These are phyloP conservation scores for Caenorhabditis macrosperma DNA, from an alignment of 2,888 invertebrate genomes.

Conservation along the genomic window DNA sequence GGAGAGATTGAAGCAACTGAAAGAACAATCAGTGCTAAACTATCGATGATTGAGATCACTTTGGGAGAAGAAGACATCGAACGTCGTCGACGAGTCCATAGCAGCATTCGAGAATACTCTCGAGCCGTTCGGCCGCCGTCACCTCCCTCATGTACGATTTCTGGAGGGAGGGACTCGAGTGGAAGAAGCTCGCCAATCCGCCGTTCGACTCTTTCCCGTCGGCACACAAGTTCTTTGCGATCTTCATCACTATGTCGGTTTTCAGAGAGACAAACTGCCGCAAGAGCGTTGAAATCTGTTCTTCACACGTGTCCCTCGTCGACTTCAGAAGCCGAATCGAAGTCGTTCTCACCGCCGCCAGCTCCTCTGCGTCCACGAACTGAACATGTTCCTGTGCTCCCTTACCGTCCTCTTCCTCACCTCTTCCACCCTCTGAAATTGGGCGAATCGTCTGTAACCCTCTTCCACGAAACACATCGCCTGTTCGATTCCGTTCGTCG, in stretches of 20 bases:
- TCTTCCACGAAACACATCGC: constrained; percentile 64
- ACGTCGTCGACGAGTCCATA: constrained; percentile 57
- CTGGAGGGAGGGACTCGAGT: constrained; percentile 7
- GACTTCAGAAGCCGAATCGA: constrained; percentile 35
- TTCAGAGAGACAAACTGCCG: constrained; percentile 31
- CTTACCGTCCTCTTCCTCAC: background rate
- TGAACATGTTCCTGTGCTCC: constrained; percentile 5
- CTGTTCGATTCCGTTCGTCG: constrained; percentile 66
- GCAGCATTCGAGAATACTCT: constrained; percentile 57
- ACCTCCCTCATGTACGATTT: constrained; percentile 64
- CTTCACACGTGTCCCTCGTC: constrained; percentile 44
- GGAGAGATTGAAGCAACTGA: constrained; percentile 57
- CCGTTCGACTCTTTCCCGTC: constrained; percentile 30
- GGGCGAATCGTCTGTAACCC: constrained; percentile 48
- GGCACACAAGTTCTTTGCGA: constrained; percentile 41
- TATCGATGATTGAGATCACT: background rate
- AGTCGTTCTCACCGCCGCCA: constrained; percentile 24
- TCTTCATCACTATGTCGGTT: constrained; percentile 23
- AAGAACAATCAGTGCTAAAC: background rate
- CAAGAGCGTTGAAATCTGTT: constrained; percentile 32
- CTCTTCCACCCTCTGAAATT: constrained; percentile 50
- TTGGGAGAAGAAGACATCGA: constrained; percentile 58
- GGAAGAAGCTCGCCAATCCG: constrained; percentile 20
- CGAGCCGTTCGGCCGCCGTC: constrained; percentile 48
- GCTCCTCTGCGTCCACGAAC: constrained; percentile 29